Percentiles rank a stretch among this genome's conserved stretches.
Conservation (phyloP, 2,888 invertebrate species). For the Bunonema sp. region DNA sequence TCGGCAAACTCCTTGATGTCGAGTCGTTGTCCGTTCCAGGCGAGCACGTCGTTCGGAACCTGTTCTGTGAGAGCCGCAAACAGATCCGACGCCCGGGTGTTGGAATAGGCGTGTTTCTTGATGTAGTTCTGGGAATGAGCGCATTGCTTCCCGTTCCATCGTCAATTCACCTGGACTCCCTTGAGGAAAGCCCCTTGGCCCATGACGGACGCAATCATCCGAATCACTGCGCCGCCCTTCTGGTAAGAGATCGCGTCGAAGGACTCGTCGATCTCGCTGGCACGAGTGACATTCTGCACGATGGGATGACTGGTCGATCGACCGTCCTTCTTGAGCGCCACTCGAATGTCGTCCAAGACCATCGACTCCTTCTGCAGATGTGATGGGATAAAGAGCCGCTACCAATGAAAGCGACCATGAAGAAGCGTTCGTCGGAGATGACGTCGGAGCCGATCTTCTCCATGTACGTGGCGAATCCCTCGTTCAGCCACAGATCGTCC, state of each 20-base stretch:
- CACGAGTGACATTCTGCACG: too few species aligned
- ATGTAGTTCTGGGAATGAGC: not conserved
- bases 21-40: constrained; percentile 16
- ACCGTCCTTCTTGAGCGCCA: too few species aligned
- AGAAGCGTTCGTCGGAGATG: constrained; percentile 27
- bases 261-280: too few species aligned
- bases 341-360: too few species aligned
- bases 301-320: too few species aligned
- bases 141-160: not conserved
- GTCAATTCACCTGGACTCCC: constrained; percentile 17
- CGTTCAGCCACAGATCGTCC: constrained; percentile 44
- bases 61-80: constrained; percentile 62
- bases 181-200: constrained; percentile 20
- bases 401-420: constrained; percentile 17
- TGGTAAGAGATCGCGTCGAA: too few species aligned
- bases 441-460: constrained; percentile 23
- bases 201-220: constrained; percentile 25
- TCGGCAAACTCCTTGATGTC: constrained; percentile 54
- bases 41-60: constrained; percentile 32
- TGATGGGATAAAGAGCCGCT: too few species aligned
- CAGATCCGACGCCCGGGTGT: constrained; percentile 65
- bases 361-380: too few species aligned
- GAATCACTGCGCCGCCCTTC: constrained; percentile 20
- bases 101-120: constrained; percentile 56
- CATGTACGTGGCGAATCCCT: constrained; percentile 31